Evolutionary conservation across 1,140 invertebrate species (phyloP).

Genomic region (Ericerus pela): DNA sequence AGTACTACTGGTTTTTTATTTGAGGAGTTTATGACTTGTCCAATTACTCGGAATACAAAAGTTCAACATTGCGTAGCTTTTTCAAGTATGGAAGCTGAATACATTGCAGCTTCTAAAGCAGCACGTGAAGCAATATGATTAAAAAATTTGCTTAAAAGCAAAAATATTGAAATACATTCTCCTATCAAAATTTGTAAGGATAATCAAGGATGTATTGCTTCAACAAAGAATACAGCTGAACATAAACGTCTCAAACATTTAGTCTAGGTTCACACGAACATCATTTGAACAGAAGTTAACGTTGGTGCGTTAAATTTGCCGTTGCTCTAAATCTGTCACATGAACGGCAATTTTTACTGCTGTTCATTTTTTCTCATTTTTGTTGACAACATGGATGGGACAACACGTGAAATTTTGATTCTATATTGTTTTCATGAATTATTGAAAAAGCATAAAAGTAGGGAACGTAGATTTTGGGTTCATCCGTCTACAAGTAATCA

Average conservation of each 20-base stretch:
- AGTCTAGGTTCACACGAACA: too few relatives aligned
- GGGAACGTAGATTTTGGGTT: neutral
- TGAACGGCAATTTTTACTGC: too few relatives aligned
- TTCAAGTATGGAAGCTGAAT: constrained; percentile 31
- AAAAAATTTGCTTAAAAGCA: neutral
- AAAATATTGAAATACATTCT: neutral
- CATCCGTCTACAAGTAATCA: neutral
- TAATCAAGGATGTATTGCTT: constrained; percentile 4
- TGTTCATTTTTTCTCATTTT: too few relatives aligned
- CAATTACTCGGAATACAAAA: constrained; percentile 9
- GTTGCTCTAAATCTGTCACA: too few relatives aligned
- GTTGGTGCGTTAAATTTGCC: too few relatives aligned
- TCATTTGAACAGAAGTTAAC: too few relatives aligned
- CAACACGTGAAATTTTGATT: too few relatives aligned
- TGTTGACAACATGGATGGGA: too few relatives aligned
- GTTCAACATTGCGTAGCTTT: constrained; percentile 28
- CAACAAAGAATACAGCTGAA: neutral
- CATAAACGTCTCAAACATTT: constrained; percentile 14
- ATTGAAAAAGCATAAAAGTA: neutral
- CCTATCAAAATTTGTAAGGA: constrained; percentile 6
- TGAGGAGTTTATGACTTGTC: neutral
- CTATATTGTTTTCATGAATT: too few relatives aligned
- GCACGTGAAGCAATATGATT: neutral
- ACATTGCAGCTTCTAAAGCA: constrained; percentile 24
- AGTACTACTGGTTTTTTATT: constrained; percentile 11